Percentiles rank a stretch among this genome's conserved stretches.
Conservation (phyloP, 2,888 invertebrate genomes). For the Hofmannophila pseudospretella region DNA sequence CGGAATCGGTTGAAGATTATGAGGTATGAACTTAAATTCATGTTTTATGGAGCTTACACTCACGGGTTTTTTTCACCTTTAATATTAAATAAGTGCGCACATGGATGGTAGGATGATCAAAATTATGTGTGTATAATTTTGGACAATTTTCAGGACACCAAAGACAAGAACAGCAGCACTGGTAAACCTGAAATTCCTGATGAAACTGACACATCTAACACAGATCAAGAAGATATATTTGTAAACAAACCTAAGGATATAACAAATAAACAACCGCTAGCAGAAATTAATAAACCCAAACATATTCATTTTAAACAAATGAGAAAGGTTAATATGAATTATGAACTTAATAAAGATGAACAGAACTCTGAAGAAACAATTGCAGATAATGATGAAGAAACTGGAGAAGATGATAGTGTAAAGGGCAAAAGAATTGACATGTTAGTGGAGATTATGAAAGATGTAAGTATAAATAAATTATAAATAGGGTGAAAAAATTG, state of each 20-base stretch:
- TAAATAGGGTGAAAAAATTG: too few relatives aligned
- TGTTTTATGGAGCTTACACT: too few relatives aligned
- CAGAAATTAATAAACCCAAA: not conserved
- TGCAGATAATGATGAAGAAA: not conserved
- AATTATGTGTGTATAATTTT: not conserved
- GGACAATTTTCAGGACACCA: not conserved
- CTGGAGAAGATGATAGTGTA: not conserved
- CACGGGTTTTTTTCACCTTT: too few relatives aligned
- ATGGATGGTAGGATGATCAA: slow-evolving; percentile 1
- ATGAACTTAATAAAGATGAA: not conserved
- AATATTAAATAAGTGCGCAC: too few relatives aligned
- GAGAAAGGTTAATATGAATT: too few relatives aligned
- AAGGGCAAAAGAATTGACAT: slow-evolving; percentile 8
- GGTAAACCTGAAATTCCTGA: not conserved
- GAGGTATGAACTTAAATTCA: too few relatives aligned
- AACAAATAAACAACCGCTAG: not conserved
- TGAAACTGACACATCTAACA: not conserved
- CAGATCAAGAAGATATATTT: slow-evolving; percentile 3
- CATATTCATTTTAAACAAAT: not conserved
- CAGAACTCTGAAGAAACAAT: not conserved
- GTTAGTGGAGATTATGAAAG: slow-evolving; percentile 23
- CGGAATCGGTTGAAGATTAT: too few relatives aligned
- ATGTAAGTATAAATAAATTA: slow-evolving; percentile 24
- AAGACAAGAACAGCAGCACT: not conserved
- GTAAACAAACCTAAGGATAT: not conserved